Conservation (phyloP, 2,113 vertebrate genomes). For the Sylvietta virens region DNA sequence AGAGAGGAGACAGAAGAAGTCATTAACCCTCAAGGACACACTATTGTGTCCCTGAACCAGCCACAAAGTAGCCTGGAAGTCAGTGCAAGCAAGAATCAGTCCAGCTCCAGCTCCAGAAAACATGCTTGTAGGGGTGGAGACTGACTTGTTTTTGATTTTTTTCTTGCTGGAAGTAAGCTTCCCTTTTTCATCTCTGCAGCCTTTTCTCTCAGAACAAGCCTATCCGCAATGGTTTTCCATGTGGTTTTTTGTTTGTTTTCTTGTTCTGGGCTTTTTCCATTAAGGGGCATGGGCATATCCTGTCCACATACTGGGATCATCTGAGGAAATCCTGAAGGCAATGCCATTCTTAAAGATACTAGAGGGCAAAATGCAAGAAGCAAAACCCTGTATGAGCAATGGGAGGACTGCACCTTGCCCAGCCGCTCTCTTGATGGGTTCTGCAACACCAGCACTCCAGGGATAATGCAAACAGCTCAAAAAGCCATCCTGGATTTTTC, state of each 20-base stretch:
- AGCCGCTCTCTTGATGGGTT: neutral
- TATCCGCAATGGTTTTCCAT: neutral
- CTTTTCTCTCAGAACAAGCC: neutral
- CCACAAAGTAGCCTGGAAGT: fast-evolving
- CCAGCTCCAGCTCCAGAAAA: neutral
- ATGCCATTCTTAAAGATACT: neutral
- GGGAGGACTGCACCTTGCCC: neutral
- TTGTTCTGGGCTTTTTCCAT: neutral
- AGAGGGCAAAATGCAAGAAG: neutral
- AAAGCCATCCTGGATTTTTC: neutral
- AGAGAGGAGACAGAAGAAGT: neutral
- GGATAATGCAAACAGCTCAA: neutral
- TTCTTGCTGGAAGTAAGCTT: neutral
- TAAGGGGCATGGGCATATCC: neutral
- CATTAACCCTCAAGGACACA: neutral
- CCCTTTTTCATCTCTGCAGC: neutral
- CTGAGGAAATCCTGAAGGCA: neutral
- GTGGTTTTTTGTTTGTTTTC: neutral
- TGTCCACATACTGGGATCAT: neutral
- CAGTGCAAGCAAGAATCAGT: neutral
- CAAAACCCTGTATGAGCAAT: neutral
- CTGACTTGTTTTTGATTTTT: neutral
- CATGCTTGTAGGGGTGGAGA: neutral
- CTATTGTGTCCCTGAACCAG: neutral
- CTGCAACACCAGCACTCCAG: neutral